Evolutionary conservation across 2,113 vertebrate genomes (phyloP), one percentile per base, ranked within the genome.

Genomic region (Isichthys henryi): DNA sequence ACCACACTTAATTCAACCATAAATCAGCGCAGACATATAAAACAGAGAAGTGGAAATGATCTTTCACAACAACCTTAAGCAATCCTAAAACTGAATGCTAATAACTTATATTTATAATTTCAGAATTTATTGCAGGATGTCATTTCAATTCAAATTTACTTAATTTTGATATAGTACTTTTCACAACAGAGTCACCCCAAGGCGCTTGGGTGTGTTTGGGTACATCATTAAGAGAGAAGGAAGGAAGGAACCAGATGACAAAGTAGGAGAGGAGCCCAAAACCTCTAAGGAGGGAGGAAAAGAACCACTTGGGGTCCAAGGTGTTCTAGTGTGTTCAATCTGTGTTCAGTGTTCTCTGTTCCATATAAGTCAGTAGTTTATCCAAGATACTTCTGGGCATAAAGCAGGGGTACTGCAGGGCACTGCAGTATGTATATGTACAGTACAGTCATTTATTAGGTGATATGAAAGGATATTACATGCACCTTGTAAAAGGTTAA

Each of bases 401-500:
- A 43, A 35, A 35, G 74, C 58, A 19, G 35, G 74, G 74, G 70
- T 1, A 74, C 27, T 35, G 27, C 10, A 10, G 27, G 0, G 27
- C 66, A 39, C 27, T 43, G 35, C 13, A 80, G n/a, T 85, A 19
- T 80, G 74, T 43, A 80, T 49, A 49, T 48, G 46, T 49, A 48
- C 11, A 49, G 46, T n/a, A 48, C 11, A 15, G 46, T n/a, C 0
- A 46, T n/a, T n/a, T n/a, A 46, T 48, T 49, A 53, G 15, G 46
- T 48, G 19, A 3, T 23, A 39, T 23, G 66, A 45, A 17, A 46
- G n/a, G 0, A 80, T 77, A n/a, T n/a, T 39, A 92, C 17, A 13
- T 91, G 94, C 92, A 97, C 97, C 93, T 92, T 95, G 94, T 52
- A 97, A 92, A 52, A 98, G 91, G 48, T 93, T 89, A 88, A 98